Evolutionary conservation across 2,797 vertebrate species (phyloP).

Genomic region (Borostomias antarcticus): DNA sequence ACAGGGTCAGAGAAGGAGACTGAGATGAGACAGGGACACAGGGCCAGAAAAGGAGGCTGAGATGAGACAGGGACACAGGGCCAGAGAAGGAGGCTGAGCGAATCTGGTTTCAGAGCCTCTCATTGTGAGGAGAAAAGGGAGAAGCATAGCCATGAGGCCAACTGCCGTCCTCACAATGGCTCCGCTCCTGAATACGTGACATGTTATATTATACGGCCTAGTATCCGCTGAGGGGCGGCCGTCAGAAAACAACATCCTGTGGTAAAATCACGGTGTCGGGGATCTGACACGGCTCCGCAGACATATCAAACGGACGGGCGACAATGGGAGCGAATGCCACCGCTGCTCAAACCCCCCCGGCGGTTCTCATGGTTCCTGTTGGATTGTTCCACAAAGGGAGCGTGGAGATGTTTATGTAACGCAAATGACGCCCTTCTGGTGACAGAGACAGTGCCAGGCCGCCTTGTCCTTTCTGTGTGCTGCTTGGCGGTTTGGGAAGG

Average conservation of each 20-base stretch:
- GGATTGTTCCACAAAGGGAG: conserved; percentile 11
- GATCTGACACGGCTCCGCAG: neutral
- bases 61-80: conserved; percentile 2
- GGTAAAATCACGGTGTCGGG: conserved; percentile 4
- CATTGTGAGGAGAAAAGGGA: conserved; percentile 32
- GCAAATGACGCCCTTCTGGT: neutral
- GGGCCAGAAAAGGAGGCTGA: too few relatives aligned
- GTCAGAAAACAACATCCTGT: conserved; percentile 15
- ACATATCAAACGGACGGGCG: neutral
- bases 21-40: too few relatives aligned
- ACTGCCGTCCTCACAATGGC: conserved; percentile 31
- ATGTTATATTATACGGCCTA: conserved; percentile 43
- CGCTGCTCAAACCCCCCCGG: conserved; percentile 2
- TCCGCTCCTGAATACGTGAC: conserved; percentile 36
- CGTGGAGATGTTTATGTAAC: conserved; percentile 2
- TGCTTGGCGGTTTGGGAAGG: neutral
- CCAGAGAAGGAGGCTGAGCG: conserved; percentile 36
- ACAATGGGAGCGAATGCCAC: neutral
- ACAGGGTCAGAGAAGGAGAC: too few relatives aligned
- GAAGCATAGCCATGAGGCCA: conserved; percentile 42
- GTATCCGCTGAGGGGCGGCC: conserved; percentile 30
- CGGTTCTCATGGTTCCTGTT: conserved; percentile 14
- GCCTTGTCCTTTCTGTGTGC: too few relatives aligned
- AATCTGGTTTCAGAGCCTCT: conserved; percentile 27
- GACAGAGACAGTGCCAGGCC: neutral